Percentiles rank a stretch among this genome's conserved stretches.
phyloP scores from a whole-genome alignment of 2,797 vertebrate genomes.

The Lacerta viridis region DNA sequence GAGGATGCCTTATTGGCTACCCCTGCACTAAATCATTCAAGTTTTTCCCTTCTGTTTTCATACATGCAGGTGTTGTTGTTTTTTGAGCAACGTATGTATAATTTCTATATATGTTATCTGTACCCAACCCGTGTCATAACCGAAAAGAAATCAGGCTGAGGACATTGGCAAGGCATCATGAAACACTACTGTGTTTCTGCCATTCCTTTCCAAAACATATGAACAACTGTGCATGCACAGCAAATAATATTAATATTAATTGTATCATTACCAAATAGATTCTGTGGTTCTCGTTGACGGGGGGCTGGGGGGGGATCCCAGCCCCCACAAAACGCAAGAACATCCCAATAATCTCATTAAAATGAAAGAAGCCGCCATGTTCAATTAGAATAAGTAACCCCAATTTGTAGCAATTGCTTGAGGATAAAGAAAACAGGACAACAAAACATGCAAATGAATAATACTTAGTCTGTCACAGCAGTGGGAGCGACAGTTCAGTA shows the following conservation, averaged over 20 bases:
- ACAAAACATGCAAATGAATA: conserved; percentile 7
- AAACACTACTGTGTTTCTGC: neutral
- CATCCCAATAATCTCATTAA: conserved; percentile 66
- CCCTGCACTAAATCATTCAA: no score
- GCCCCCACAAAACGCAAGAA: conserved; percentile 42
- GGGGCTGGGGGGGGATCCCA: neutral
- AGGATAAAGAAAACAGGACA: conserved; percentile 10
- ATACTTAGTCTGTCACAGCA: conserved; percentile 15
- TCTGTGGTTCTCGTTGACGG: conserved; percentile 46
- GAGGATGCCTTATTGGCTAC: no score
- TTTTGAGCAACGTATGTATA: no score
- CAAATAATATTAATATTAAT: neutral
- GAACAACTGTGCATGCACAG: neutral
- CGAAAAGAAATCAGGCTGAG: no score
- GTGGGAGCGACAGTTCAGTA: neutral
- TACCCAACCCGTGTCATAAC: no score
- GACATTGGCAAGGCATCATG: no score
- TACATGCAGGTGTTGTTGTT: no score
- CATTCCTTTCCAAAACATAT: neutral
- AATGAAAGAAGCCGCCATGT: conserved; percentile 63
- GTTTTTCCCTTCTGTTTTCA: no score
- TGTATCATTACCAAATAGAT: conserved; percentile 34
- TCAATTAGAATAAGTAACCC: conserved; percentile 56
- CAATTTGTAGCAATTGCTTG: conserved; percentile 53
- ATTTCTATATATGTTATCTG: no score